Evolutionary conservation across 2,888 invertebrate genomes (phyloP).

Genomic region (Drosophila colorata): DNA sequence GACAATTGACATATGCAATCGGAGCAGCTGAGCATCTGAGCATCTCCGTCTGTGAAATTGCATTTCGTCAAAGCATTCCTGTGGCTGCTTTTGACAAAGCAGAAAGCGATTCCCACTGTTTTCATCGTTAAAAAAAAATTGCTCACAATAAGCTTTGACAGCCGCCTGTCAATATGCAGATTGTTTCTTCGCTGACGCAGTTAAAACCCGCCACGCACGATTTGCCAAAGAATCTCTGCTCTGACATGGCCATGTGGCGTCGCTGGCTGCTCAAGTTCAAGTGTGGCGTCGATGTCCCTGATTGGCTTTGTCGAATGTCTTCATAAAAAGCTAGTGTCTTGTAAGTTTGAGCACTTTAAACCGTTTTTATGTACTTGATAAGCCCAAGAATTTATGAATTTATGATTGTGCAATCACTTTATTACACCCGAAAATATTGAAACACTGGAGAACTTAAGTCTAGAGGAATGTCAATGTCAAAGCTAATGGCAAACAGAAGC

Average conservation of each 20-base stretch:
- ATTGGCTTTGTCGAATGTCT: constrained; percentile 61
- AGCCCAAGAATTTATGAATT: constrained; percentile 30
- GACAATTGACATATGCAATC: constrained; percentile 81
- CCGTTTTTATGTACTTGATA: constrained; percentile 56
- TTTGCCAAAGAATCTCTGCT: constrained; percentile 55
- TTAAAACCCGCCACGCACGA: constrained; percentile 65
- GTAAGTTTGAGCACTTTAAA: constrained; percentile 57
- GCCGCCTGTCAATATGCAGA: constrained; percentile 79
- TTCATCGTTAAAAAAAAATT: constrained; percentile 43
- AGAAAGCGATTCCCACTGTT: constrained; percentile 37
- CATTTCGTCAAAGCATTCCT: constrained; percentile 77
- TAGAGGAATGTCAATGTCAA: constrained; percentile 67
- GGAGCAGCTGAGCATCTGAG: constrained; percentile 44
- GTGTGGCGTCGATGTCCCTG: constrained; percentile 49
- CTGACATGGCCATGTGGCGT: constrained; percentile 43
- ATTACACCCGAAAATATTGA: constrained; percentile 35
- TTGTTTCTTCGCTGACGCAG: constrained; percentile 64
- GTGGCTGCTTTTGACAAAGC: constrained; percentile 73
- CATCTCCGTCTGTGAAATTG: constrained; percentile 63
- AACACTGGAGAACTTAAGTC: constrained; percentile 18
- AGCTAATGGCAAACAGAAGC: constrained; percentile 19
- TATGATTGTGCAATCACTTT: constrained; percentile 35
- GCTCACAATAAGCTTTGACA: constrained; percentile 71
- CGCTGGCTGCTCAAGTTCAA: constrained; percentile 70
- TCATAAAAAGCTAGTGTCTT: constrained; percentile 25